These are phyloP conservation scores for Cryptocephalus primarius DNA, from an alignment of 2,888 invertebrate genomes.

Conservation along the genomic window DNA sequence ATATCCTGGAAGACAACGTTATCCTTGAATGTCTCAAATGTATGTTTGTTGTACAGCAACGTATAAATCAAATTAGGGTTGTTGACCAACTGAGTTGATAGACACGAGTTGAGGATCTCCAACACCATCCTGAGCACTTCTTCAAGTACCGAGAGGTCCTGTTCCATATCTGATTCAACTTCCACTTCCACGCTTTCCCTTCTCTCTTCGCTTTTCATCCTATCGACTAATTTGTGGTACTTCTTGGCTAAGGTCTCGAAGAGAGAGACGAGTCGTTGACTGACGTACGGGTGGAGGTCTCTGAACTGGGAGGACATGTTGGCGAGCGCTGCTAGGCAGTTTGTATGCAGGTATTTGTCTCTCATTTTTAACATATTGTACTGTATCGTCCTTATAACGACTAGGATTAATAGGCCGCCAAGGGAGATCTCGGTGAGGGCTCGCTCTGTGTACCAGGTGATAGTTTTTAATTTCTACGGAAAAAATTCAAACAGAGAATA, in stretches of 20 bases:
- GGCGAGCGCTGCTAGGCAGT: slow-evolving; percentile 94
- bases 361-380: slow-evolving; percentile 94
- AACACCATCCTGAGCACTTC: slow-evolving; percentile 94
- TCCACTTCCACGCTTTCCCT: slow-evolving; percentile 18
- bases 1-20: slow-evolving; percentile 88
- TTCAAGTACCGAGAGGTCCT: slow-evolving; percentile 61
- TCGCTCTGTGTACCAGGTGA: slow-evolving; percentile 90
- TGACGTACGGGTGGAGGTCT: slow-evolving; percentile 88
- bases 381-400: slow-evolving; percentile 93
- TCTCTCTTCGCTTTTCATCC: slow-evolving; percentile 15
- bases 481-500: not conserved
- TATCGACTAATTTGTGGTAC: slow-evolving; percentile 53
- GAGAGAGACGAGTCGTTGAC: slow-evolving; percentile 83
- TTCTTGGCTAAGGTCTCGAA: slow-evolving; percentile 88
- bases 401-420: slow-evolving; percentile 86
- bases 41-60: slow-evolving; percentile 80
- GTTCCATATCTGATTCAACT: slow-evolving; percentile 44
- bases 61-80: slow-evolving; percentile 93
- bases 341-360: slow-evolving; percentile 96
- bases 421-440: slow-evolving; percentile 84
- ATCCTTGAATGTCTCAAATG: slow-evolving; percentile 77
- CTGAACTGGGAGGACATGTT: slow-evolving; percentile 96
- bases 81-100: slow-evolving; percentile 77
- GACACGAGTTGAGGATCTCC: slow-evolving; percentile 93
- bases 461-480: slow-evolving; percentile 70